Evolutionary conservation across 2,888 invertebrate species (phyloP).

Genomic region (Drosophila histrio): DNA sequence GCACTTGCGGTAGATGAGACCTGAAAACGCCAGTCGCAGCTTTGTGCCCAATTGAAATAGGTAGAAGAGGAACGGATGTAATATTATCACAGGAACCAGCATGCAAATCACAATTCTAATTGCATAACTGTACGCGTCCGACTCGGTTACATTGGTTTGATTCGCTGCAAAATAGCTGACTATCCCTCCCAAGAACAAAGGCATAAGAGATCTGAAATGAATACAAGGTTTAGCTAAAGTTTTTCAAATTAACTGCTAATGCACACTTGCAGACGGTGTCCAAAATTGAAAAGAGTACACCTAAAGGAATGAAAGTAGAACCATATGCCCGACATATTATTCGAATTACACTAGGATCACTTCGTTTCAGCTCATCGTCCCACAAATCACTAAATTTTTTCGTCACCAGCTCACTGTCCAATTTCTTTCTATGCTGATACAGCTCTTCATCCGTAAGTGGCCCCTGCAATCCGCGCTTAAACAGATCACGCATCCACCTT

Average conservation of each 20-base stretch:
- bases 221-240: conserved; percentile 14
- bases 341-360: conserved; percentile 84
- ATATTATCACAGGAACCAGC: conserved; percentile 86
- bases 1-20: conserved; percentile 90
- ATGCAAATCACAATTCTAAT: conserved; percentile 87
- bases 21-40: conserved; percentile 89
- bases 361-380: conserved; percentile 82
- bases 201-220: conserved; percentile 86
- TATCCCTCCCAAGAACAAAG: conserved; percentile 88
- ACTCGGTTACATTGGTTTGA: conserved; percentile 85
- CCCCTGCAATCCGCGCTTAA: conserved; percentile 85
- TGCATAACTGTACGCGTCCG: conserved; percentile 88
- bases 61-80: conserved; percentile 90
- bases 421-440: conserved; percentile 85
- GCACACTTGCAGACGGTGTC: conserved; percentile 82
- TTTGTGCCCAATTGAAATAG: conserved; percentile 89
- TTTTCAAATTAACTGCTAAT: not conserved
- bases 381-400: conserved; percentile 84
- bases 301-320: conserved; percentile 76
- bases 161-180: conserved; percentile 87
- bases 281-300: conserved; percentile 74
- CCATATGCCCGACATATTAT: conserved; percentile 85
- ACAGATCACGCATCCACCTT: conserved; percentile 85
- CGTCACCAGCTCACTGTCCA: conserved; percentile 85
- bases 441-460: conserved; percentile 86